Base-by-base conservation (phyloP, 2,888 invertebrate genomes). In the Lomographa bimaculata region DNA sequence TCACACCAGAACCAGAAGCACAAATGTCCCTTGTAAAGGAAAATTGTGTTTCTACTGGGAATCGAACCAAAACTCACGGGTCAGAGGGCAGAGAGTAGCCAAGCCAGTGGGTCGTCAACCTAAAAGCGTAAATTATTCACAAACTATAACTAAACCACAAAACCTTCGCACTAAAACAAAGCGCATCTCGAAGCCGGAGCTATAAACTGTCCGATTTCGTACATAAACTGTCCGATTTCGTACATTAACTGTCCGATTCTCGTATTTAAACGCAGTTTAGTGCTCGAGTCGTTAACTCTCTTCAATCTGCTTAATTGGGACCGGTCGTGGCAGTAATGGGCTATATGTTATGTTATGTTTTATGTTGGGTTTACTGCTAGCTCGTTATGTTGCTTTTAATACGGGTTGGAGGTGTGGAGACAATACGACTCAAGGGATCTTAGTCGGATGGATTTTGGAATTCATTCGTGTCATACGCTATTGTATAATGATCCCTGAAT, bases 301-400 rank as follows among this genome's bases (percentile, higher is more conserved):
- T 74, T 78, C 83, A 84, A 84, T 84, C 83, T 82, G 84, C 80
- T 84, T 84, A 84, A 84, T 84, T 84, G 83, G 75, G 78, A 82
- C 79, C 71, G 74, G 81, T 75, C 70, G 66, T 64, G 68, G 68
- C 67, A 64, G 70, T 79, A 76, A 76, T 64, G 60, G 64, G 50
- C 57, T 55, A 63, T 69, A 64, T 65, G 68, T 70, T 66, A 65
- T 59, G 50, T 47, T 54, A 54, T 57, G 44, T 36, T 45, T 23
- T 16, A 26, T 5, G 29, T 29, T 10, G 47, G 41, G 50, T 47
- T 63, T 61, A 62, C 57, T 55, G 45, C 52, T 50, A 43, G 49
- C 49, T 50, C 45, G 50, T 52, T 41, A 43, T 21, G 25, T 18
- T 38, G 43, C 34, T 38, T 48, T 48, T 47, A 43, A 37, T 48